Evolutionary conservation across 2,797 vertebrate species (phyloP), one percentile per base, ranked within the genome.

Genomic region (Phrynocephalus guinanensis): DNA sequence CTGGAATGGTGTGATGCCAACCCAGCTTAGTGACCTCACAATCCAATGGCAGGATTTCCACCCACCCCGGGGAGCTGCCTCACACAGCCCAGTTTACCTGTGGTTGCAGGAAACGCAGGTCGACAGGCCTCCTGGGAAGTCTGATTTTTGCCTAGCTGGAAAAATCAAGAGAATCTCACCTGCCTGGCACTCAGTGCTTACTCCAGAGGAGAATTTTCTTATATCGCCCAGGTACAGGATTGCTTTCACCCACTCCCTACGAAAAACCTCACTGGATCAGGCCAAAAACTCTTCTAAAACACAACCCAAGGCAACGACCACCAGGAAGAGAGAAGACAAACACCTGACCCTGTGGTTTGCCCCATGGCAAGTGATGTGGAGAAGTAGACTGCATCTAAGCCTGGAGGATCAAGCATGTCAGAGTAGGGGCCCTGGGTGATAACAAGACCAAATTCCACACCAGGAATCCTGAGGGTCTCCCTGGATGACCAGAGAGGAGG

Each of bases 21-120:
- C 52, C 9, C 13, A 11, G 16, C 15, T n/a, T 3, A 16, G 48
- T 89, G 80, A 89, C 38, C 24, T 89, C 88, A 89, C 48, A 89
- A 79, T 63, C 38, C 38, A 18, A 22, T 67, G 26, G n/a, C n/a
- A 63, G 67, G 52, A 22, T 13, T 2, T 26, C 50, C 5, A 26
- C 16, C 33, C 24, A 11, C 20, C 28, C 13, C 33, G 2, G 60
- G 20, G 20, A 60, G 9, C 52, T 50, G 28, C 20, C 82, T 82
- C 30, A 70, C 66, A 80, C 77, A 16, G 15, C 2, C 18, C 60
- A 38, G 48, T 22, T 76, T 72, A 18, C 8, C n/a, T 18, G 18
- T 2, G 11, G 18, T 5, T 24, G 26, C 18, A 26, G 44, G 60
- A 79, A 52, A 22, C 33, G 26, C n/a, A 28, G 22, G 28, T 5